A percentile compares a stretch with the other conserved stretches of the same genome.
phyloP scores from a whole-genome alignment of 2,888 invertebrate species.

The Frankliniella fusca region DNA sequence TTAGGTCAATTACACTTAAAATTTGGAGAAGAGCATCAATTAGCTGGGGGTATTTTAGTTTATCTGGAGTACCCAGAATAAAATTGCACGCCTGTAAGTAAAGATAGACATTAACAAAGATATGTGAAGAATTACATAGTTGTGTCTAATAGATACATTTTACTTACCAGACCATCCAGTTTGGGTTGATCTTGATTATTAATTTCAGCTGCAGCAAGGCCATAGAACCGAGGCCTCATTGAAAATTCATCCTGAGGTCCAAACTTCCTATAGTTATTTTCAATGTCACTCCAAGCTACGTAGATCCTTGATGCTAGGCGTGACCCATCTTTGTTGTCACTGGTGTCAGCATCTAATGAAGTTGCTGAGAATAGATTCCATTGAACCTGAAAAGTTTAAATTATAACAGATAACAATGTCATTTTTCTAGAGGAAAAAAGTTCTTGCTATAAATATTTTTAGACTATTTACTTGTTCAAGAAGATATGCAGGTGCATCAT shows the following conservation, averaged over 20 bases:
- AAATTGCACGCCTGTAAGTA: conserved; percentile 76
- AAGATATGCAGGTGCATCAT: conserved; percentile 82
- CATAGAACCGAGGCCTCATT: conserved; percentile 88
- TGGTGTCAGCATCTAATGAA: conserved; percentile 56
- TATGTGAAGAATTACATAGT: conserved; percentile 43
- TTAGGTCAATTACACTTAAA: conserved; percentile 72
- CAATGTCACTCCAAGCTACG: conserved; percentile 70
- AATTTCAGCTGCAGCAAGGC: conserved; percentile 72
- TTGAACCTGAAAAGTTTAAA: conserved; percentile 55
- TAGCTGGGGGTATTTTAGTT: conserved; percentile 79
- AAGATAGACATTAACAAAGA: conserved; percentile 36
- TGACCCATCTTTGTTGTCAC: conserved; percentile 52
- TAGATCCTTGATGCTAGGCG: conserved; percentile 59
- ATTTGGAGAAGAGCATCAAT: conserved; percentile 82
- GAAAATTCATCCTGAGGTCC: conserved; percentile 59
- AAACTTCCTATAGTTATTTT: conserved; percentile 65
- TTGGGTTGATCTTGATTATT: conserved; percentile 71
- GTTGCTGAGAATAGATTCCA: conserved; percentile 73
- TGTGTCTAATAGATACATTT: not conserved
- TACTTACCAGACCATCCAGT: conserved; percentile 68
- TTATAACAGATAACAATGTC: no score
- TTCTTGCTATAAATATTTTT: not conserved
- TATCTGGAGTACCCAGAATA: conserved; percentile 86
- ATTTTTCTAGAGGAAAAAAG: not conserved
- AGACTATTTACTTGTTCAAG: conserved; percentile 67